These are phyloP conservation scores for Choreutis nemorana DNA, from an alignment of 2,888 invertebrate species.

Conservation along the genomic window DNA sequence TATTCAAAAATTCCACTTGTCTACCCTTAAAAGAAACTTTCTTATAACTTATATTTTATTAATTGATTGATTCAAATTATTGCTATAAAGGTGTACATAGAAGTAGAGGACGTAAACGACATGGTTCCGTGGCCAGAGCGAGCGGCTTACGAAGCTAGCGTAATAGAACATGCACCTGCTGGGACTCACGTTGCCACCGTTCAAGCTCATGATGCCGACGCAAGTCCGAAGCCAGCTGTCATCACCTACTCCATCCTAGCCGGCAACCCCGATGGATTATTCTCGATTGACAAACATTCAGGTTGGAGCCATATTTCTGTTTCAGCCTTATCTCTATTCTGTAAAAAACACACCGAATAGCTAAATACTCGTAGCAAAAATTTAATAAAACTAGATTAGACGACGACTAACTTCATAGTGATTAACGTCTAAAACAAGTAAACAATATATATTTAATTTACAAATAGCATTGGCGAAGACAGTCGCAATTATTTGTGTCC, in stretches of 20 bases:
- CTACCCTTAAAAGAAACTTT: no score
- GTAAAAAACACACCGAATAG: no score
- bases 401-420: no score
- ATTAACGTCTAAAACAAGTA: no score
- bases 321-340: no score
- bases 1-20: no score
- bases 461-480: no score
- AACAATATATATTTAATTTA: no score
- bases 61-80: no score
- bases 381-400: neutral
- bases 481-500: no score
- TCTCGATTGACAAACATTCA: constrained; percentile 82
- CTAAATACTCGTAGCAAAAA: neutral
- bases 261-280: constrained; percentile 92
- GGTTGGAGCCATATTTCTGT: constrained; percentile 63
- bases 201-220: constrained; percentile 82
- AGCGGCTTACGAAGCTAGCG: constrained; percentile 84
- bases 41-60: no score
- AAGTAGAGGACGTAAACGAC: constrained; percentile 93
- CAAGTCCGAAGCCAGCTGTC: constrained; percentile 72
- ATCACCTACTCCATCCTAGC: constrained; percentile 83
- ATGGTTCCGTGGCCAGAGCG: constrained; percentile 89
- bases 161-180: constrained; percentile 79
- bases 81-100: constrained; percentile 47
- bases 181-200: constrained; percentile 79